Evolutionary conservation across 2,888 invertebrate species (phyloP).

Genomic region (Phengaris arion): DNA sequence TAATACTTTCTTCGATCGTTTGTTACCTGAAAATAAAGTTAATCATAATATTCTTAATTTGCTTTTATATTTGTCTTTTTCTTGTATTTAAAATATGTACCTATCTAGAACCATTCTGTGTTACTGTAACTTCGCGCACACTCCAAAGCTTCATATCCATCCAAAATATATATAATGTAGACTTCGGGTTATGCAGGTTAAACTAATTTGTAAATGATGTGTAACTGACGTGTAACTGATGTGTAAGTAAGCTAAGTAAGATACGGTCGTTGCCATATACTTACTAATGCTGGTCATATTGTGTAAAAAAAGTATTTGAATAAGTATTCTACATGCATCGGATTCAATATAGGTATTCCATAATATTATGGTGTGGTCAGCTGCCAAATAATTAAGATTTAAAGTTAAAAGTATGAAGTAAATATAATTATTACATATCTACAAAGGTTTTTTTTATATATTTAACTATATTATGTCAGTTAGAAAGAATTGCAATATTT

Average conservation of each 20-base stretch:
- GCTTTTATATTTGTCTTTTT: background rate
- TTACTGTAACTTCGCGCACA: background rate
- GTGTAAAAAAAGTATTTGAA: too few relatives aligned
- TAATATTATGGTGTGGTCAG: background rate
- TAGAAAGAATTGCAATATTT: too few relatives aligned
- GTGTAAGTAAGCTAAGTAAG: background rate
- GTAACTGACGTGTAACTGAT: background rate
- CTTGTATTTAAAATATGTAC: background rate
- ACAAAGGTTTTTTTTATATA: too few relatives aligned
- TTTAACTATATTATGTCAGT: too few relatives aligned
- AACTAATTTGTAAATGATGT: background rate
- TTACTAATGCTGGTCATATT: background rate
- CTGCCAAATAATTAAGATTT: background rate
- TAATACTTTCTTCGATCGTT: background rate
- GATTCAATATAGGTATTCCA: background rate
- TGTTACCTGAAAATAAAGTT: background rate
- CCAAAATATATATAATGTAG: conserved; percentile 10
- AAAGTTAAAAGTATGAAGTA: background rate
- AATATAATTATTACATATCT: background rate
- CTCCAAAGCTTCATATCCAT: conserved; percentile 22
- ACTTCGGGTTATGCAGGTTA: conserved; percentile 11
- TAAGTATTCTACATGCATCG: too few relatives aligned
- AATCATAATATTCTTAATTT: background rate
- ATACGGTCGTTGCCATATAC: conserved; percentile 1
- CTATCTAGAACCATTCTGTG: conserved; percentile 15